Base-by-base conservation (phyloP, 2,888 invertebrate species). In the Lycophotia porphyrea region DNA sequence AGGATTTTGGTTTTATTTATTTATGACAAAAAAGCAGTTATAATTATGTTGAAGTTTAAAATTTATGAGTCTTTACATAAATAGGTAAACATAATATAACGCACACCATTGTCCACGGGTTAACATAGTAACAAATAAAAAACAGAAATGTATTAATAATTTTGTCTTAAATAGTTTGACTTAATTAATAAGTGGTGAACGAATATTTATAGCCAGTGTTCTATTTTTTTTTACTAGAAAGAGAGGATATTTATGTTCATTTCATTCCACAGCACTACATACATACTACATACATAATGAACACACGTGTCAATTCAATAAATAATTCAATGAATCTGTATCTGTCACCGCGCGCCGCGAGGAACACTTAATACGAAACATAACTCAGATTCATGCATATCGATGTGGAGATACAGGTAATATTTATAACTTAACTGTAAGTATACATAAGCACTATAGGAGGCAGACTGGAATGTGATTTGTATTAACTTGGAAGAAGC, bases 311-410 rank as follows among this genome's bases (percentile, higher is more conserved):
- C 71, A 55, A 84, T 68, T 67, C 34, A 79, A 67, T 72, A 73
- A 78, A 81, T 83, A 44, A 83, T 73, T 79, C 55, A 70, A 67
- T 73, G 55, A 63, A 70, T 70, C 55, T 61, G 42, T 69, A 44
- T 70, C 58, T 78, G 68, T 78, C 72, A 69, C 69, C 73, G 69
- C 61, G 60, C 72, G 73, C 69, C 73, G 69, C 61, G 60, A 81
- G 78, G 31, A 52, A 61, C 58, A 36, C 58, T 66, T 58, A 52
- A 58, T 70, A 73, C 24, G 31, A 70, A 52, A 67, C 49, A 58
- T 79, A 74, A 71, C 65, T 81, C 74, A 74, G 68, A 64, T 74
- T 27, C 44, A 67, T 63, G 74, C 79, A 63, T 49, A 69, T 65
- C 61, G 63, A 39, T 66, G 39, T 60, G 8, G 44, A 66, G 60